phyloP scores from a whole-genome alignment of 2,797 vertebrate genomes.

The Bradypodion pumilum region DNA sequence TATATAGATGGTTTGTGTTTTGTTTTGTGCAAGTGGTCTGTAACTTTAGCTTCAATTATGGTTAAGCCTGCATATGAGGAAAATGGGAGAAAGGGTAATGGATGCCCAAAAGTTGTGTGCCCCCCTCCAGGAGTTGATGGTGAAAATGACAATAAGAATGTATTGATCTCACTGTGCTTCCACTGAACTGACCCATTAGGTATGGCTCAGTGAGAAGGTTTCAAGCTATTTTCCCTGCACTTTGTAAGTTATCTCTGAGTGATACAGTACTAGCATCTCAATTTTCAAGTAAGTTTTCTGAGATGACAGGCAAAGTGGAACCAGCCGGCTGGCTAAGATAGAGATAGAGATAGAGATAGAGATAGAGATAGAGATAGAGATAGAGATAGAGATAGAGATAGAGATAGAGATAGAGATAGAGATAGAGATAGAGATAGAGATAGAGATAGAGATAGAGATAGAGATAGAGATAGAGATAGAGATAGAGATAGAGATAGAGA shows the following conservation, averaged over 20 bases:
- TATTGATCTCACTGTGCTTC: slow-evolving; percentile 69
- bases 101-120: background rate
- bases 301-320: no score
- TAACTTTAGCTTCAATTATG: background rate
- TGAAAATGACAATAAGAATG: background rate
- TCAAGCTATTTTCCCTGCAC: slow-evolving; percentile 47
- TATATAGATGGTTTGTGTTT: background rate
- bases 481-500: no score
- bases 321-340: no score
- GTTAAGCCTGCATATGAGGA: background rate
- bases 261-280: slow-evolving; percentile 2
- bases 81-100: background rate
- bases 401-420: no score
- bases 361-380: no score
- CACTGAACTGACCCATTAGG: slow-evolving; percentile 63
- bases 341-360: no score
- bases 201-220: slow-evolving; percentile 63
- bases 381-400: no score
- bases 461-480: no score
- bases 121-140: background rate
- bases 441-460: no score
- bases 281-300: background rate
- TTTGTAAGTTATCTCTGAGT: slow-evolving; percentile 24
- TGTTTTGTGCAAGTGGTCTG: background rate
- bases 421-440: no score